A percentile compares a stretch with the other conserved stretches of the same genome.
Conservation (phyloP, 2,113 vertebrate genomes). For the Tupaia chinensis region DNA sequence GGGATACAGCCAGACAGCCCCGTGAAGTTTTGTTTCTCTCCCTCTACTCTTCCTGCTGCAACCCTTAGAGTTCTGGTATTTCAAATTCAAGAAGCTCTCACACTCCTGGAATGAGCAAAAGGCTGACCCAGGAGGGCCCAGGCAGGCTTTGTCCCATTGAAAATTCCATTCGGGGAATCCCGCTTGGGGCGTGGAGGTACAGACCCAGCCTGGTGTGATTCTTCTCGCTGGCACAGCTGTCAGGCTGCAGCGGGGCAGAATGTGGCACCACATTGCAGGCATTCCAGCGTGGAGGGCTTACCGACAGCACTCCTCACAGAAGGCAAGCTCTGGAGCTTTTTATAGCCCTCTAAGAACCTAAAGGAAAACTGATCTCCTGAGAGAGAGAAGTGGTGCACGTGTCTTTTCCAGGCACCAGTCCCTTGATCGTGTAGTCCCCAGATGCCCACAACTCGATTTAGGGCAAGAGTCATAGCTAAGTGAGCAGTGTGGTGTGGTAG, state of each 20-base stretch:
- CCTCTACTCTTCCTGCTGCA: background rate
- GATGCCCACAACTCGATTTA: background rate
- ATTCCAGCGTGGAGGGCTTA: constrained; percentile 84
- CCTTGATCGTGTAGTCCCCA: background rate
- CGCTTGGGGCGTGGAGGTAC: constrained; percentile 17
- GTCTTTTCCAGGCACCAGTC: background rate
- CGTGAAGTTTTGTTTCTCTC: background rate
- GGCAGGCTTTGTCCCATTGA: constrained; percentile 62
- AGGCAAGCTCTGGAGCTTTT: constrained; percentile 68
- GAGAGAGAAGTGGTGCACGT: constrained; percentile 10
- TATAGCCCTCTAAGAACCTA: constrained; percentile 40
- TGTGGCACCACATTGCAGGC: constrained; percentile 85
- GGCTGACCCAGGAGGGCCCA: background rate
- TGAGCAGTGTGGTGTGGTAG: background rate
- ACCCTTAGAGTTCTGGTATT: background rate
- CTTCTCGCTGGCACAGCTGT: constrained; percentile 84
- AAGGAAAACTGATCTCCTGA: constrained; percentile 65
- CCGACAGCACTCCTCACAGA: background rate
- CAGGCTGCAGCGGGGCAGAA: constrained; percentile 64
- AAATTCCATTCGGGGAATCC: constrained; percentile 81
- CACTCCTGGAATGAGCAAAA: background rate
- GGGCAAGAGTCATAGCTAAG: background rate
- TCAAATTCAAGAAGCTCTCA: constrained; percentile 13
- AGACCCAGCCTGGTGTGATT: background rate
- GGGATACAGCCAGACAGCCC: background rate